Percentiles rank a stretch among this genome's conserved stretches.
These are phyloP conservation scores for Mixornis gularis DNA, from an alignment of 2,113 vertebrate species.

Conservation along the genomic window DNA sequence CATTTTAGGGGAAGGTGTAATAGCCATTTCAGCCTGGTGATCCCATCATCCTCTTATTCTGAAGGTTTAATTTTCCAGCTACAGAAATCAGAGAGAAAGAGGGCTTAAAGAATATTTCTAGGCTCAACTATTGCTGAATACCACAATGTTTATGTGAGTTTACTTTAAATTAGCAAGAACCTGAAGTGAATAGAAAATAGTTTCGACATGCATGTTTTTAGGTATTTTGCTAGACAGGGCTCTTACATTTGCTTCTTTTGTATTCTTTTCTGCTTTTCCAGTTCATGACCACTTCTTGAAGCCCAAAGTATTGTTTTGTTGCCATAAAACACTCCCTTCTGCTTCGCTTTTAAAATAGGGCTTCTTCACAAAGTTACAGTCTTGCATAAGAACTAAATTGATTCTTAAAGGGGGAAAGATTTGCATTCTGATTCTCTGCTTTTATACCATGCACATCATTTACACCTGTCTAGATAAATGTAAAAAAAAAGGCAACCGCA, in stretches of 20 bases:
- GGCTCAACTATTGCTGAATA: not conserved
- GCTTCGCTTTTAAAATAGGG: not conserved
- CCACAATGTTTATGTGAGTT: not conserved
- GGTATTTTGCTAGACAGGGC: not conserved
- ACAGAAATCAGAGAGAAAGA: not conserved
- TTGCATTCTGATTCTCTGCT: not conserved
- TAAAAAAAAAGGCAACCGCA: not conserved
- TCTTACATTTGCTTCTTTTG: not conserved
- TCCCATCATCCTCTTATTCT: not conserved
- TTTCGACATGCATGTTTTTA: not conserved
- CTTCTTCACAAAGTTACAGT: not conserved
- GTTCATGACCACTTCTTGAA: not conserved
- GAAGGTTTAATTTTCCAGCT: not conserved
- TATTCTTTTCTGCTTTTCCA: not conserved
- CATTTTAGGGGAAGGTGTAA: not conserved
- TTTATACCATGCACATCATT: not conserved
- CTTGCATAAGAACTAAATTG: not conserved
- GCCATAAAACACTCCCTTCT: not conserved
- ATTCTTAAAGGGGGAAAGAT: not conserved
- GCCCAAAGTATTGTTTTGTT: not conserved
- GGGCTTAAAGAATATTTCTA: not conserved
- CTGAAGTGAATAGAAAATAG: not conserved
- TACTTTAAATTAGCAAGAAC: not conserved
- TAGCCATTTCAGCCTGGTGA: not conserved
- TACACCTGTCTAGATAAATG: not conserved